Evolutionary conservation across 2,888 invertebrate genomes (phyloP), one percentile per base, ranked within the genome.

Genomic region (Trissonchulus latispiculum): DNA sequence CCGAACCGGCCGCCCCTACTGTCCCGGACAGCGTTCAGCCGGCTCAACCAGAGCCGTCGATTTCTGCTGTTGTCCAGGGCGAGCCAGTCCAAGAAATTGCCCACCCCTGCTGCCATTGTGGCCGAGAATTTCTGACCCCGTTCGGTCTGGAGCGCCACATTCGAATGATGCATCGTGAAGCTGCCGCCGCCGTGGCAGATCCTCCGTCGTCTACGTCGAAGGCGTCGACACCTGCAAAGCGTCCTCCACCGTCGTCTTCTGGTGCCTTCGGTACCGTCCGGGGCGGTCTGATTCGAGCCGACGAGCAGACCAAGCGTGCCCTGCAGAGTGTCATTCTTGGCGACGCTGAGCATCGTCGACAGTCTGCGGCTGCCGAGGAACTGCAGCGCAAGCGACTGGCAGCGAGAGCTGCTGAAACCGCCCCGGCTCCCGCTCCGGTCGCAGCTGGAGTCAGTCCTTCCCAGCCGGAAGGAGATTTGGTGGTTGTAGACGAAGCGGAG

Each of bases 101-200:
- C 15, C 33, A 68, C 36, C 3, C 69, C 36, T 68, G 69, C n/a
- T 32, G 36, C 33, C 33, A 36, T 68, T 68, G 69, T 18, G 72
- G 72, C 23, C 74, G 76, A 33, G 75, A 80, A 23, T 80, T 80
- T 73, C 73, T 80, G 62, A 80, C 80, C 29, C 69, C 75, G 2
- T 74, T 72, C 3, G 78, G 79, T 32, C 73, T 80, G 33, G 78
- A 78, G 76, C 75, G 76, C 37, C 80, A 80, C 74, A 77, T 75
- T 32, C 75, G 70, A 61, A 75, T 74, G 36, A n/a, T 33, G 2
- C 69, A 68, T n/a, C 2, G 31, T 8, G 69, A 15, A 23, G 23
- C 48, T 48, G 48, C 8, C 8, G 48, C 8, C 8, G 48, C 48
- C 23, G 48, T 8, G 48, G 48, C 48, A 15, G 48, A 15, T 23